These are phyloP conservation scores for Acrocephalus arundinaceus DNA, from an alignment of 2,113 vertebrate genomes.

Conservation along the genomic window DNA sequence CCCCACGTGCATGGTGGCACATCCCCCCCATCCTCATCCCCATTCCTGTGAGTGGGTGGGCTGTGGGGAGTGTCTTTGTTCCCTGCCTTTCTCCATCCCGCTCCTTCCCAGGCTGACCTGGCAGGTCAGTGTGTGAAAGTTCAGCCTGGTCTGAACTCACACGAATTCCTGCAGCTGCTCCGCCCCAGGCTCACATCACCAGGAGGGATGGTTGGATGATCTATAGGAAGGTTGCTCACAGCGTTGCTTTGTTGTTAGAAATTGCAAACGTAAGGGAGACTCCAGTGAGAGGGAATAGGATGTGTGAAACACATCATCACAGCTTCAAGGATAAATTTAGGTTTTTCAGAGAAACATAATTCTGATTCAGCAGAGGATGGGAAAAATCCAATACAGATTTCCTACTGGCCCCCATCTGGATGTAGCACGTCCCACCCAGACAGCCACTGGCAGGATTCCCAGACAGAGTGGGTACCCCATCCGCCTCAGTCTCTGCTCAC, in stretches of 20 bases:
- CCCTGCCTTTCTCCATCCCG: neutral
- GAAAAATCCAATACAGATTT: neutral
- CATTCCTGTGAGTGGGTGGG: neutral
- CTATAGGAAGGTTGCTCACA: neutral
- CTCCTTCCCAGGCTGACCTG: neutral
- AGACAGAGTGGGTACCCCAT: neutral
- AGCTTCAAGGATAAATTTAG: neutral
- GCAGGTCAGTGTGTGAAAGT: conserved; percentile 47
- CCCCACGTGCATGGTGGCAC: fast-evolving
- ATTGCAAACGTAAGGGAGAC: neutral
- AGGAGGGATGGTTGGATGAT: neutral
- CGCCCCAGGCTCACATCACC: neutral
- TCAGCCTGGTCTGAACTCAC: neutral
- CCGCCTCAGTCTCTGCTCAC: fast-evolving
- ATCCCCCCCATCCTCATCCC: neutral
- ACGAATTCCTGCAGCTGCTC: neutral
- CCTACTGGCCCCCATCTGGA: neutral
- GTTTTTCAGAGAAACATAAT: neutral
- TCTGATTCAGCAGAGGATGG: neutral
- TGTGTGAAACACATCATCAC: neutral
- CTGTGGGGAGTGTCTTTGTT: neutral
- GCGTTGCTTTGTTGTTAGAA: neutral
- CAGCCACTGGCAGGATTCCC: neutral
- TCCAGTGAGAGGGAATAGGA: neutral
- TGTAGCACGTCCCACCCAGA: neutral